Evolutionary conservation across 2,888 invertebrate genomes (phyloP), one percentile per base, ranked within the genome.

Genomic region (Carterocephalus palaemon): DNA sequence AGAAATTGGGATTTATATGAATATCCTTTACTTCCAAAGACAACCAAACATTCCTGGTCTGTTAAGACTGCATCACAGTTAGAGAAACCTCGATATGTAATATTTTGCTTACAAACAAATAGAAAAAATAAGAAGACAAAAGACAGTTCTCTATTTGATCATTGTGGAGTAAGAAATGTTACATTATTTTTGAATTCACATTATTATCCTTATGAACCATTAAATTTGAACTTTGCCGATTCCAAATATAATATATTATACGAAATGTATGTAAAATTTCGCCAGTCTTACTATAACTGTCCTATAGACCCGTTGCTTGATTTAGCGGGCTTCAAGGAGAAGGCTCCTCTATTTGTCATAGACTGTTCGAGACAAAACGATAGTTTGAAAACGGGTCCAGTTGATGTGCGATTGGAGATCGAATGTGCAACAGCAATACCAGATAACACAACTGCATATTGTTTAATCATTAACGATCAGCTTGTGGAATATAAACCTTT

Each of bases 41-140:
- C 66, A 8, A 52, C 47, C 29, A 59, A 67, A 49, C 58, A 67
- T 47, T 51, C 59, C 9, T 69, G 70, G 71, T 47, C 59, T 4
- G 51, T 68, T n/a, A 66, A 65, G 52, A 69, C 70, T 19, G 49
- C 63, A 3, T 55, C 54, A n/a, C 60, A 61, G 41, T 47, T 72
- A 23, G 72, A 75, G 55, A 71, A 69, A 54, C 73, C 72, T 1
- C 47, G 71, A 28, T 28, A 28, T 51, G 48, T 77, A 8, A 65
- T 78, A 28, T 29, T 75, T 17, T 71, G 60, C 8, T 62, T 75
- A 33, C 75, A 78, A 61, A 74, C 67, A 8, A 52, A 62, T 39
- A 52, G 62, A 50, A 71, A 69, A 57, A 64, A 70, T 28, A 12
- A 15, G n/a, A 15, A 13, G 13, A 28, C n/a, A n/a, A 15, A 3